A percentile compares a stretch with the other conserved stretches of the same genome.
These are phyloP conservation scores for Cheiracanthium punctorium DNA, from an alignment of 2,888 invertebrate genomes.

Conservation along the genomic window DNA sequence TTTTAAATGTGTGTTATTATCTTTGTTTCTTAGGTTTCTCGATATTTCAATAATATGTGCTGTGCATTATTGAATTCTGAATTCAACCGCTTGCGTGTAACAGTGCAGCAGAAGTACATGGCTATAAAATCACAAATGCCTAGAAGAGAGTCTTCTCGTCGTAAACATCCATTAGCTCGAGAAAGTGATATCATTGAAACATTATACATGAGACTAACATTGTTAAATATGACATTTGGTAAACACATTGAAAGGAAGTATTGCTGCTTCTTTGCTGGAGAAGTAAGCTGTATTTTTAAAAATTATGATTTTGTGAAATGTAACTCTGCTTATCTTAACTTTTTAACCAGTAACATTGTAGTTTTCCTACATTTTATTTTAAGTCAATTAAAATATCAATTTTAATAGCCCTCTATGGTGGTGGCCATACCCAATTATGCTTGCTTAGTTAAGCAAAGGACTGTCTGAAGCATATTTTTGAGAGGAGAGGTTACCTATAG, in stretches of 20 bases:
- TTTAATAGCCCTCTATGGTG: too few species aligned
- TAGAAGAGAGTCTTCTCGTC: conserved; percentile 90
- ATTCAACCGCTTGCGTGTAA: conserved; percentile 89
- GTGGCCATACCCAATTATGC: too few species aligned
- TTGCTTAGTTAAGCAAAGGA: too few species aligned
- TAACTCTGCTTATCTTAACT: too few species aligned
- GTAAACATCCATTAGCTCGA: conserved; percentile 91
- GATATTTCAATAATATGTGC: conserved; percentile 86
- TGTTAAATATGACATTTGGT: conserved; percentile 94
- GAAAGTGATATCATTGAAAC: conserved; percentile 96
- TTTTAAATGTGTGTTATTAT: too few species aligned
- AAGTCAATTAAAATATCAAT: too few species aligned
- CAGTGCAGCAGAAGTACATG: conserved; percentile 89
- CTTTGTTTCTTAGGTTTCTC: conserved; percentile 82
- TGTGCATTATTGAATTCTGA: conserved; percentile 88
- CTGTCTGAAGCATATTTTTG: too few species aligned
- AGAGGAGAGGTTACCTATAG: too few species aligned
- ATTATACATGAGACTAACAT: conserved; percentile 90
- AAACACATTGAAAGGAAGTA: conserved; percentile 95
- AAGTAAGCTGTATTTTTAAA: conserved; percentile 80
- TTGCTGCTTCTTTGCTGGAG: conserved; percentile 96
- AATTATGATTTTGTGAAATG: too few species aligned
- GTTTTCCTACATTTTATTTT: too few species aligned
- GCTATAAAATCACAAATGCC: conserved; percentile 94
- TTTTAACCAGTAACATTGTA: too few species aligned